Evolutionary conservation across 2,888 invertebrate species (phyloP), one percentile per base, ranked within the genome.

Genomic region (Fragum sueziense): DNA sequence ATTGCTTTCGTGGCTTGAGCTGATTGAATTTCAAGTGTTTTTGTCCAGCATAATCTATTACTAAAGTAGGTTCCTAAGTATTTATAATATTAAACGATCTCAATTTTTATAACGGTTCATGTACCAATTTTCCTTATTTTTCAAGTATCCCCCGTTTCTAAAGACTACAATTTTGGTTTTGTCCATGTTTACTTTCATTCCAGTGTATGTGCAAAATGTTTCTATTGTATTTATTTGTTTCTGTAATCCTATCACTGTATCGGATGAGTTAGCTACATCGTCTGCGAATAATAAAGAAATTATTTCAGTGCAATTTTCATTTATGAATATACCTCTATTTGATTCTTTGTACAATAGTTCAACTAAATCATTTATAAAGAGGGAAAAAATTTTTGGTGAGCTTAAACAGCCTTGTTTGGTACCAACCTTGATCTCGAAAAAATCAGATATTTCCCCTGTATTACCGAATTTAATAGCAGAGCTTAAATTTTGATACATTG

Each of bases 281-380:
- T 33, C 62, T 9, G 62, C 62, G 33, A 33, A 62, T 29, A 61
- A 17, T 14, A 71, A 20, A 2, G 59, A 22, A 25, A 37, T 3
- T 2, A 61, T 41, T 33, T 62, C 65, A 22, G 20, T 51, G n/a
- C 47, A 51, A n/a, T 62, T 11, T 14, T 31, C 14, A 22, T 34
- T 51, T n/a, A 72, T 20, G 61, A 31, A 33, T n/a, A 72, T 33
- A 20, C 61, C 72, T 3, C 20, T 3, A 37, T n/a, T 59, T 34
- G n/a, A 61, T 41, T 61, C 47, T 1, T 0, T 20, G 27, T 41
- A 51, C 17, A 62, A 25, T 22, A 37, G 41, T 31, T 51, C 51
- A 14, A 47, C 22, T n/a, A 72, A 31, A 37, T 72, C 72, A 62
- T 72, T 72, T 1, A 72, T 72, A 51, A 72, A 41, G 22, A 72